Conservation (phyloP, 2,797 vertebrate species). For the Hylomyscus alleni region DNA sequence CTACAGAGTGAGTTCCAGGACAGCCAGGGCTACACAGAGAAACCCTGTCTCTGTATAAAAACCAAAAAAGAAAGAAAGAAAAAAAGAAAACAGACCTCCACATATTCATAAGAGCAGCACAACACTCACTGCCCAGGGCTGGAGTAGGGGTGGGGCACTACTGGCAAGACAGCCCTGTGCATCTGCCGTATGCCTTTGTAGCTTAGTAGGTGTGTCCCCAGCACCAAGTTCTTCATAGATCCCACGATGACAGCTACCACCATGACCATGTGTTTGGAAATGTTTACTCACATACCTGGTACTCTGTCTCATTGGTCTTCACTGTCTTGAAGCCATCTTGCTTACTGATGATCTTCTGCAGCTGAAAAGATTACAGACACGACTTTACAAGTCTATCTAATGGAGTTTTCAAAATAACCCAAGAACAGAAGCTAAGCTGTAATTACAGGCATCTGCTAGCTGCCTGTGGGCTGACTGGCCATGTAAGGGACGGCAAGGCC, state of each 20-base stretch:
- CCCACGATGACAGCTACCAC: neutral
- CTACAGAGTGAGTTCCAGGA: too few species aligned
- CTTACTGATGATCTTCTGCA: constrained; percentile 96
- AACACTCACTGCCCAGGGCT: neutral
- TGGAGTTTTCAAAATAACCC: constrained; percentile 29
- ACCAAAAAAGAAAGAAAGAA: neutral
- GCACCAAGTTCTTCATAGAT: constrained; percentile 22
- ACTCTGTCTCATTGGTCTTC: constrained; percentile 65
- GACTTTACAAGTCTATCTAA: constrained; percentile 66
- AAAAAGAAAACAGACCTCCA: neutral
- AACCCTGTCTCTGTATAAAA: neutral
- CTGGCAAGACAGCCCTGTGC: neutral
- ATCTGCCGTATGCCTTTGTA: neutral
- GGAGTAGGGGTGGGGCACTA: neutral
- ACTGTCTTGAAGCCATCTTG: constrained; percentile 89
- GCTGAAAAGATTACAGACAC: constrained; percentile 88
- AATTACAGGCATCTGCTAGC: constrained; percentile 30
- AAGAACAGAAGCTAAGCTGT: constrained; percentile 49
- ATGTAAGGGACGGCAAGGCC: constrained; percentile 7
- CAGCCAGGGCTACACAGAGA: too few species aligned
- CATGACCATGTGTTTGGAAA: neutral
- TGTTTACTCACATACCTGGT: constrained; percentile 85
- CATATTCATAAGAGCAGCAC: neutral
- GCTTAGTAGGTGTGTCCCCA: neutral
- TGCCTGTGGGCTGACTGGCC: constrained; percentile 9